phyloP scores from a whole-genome alignment of 2,888 invertebrate genomes.

The Agrilus biguttatus region DNA sequence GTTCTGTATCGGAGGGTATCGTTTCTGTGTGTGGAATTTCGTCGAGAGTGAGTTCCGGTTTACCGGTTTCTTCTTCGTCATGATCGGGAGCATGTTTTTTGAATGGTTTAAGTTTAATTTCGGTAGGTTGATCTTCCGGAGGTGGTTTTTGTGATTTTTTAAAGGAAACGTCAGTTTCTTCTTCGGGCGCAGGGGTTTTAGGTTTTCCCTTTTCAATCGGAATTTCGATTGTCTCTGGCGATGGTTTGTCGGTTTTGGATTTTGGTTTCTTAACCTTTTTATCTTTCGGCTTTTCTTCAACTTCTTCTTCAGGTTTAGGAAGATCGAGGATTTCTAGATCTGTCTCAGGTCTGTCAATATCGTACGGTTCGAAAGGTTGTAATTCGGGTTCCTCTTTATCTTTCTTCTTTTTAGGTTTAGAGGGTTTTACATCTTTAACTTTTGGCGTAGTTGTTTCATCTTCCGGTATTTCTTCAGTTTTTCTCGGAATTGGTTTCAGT shows the following conservation, averaged over 20 bases:
- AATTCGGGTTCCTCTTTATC: conserved; percentile 22
- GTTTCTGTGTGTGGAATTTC: not conserved
- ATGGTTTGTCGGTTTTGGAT: conserved; percentile 12
- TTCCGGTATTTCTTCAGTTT: conserved; percentile 12
- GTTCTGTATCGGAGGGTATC: not conserved
- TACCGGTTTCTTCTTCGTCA: conserved; percentile 8
- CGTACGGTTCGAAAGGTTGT: conserved; percentile 27
- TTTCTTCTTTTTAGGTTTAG: conserved; percentile 8
- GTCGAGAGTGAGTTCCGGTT: not conserved
- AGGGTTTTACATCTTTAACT: conserved; percentile 1
- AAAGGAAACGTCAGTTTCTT: conserved; percentile 27
- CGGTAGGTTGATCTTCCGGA: conserved; percentile 16
- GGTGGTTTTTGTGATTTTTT: conserved; percentile 13
- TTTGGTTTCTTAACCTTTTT: conserved; percentile 15
- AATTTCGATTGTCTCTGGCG: conserved; percentile 18
- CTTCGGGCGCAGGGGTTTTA: conserved; percentile 27
- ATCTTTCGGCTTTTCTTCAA: conserved; percentile 14
- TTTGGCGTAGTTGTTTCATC: conserved; percentile 3
- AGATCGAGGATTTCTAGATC: conserved; percentile 23
- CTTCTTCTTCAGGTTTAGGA: conserved; percentile 22
- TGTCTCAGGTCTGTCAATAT: conserved; percentile 25
- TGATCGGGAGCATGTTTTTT: conserved; percentile 6
- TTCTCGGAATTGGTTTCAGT: conserved; percentile 28
- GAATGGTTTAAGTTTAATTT: conserved; percentile 13
- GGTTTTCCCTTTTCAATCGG: conserved; percentile 22